Evolutionary conservation across 1,140 invertebrate species (phyloP).

Genomic region (Capitella teleta): DNA sequence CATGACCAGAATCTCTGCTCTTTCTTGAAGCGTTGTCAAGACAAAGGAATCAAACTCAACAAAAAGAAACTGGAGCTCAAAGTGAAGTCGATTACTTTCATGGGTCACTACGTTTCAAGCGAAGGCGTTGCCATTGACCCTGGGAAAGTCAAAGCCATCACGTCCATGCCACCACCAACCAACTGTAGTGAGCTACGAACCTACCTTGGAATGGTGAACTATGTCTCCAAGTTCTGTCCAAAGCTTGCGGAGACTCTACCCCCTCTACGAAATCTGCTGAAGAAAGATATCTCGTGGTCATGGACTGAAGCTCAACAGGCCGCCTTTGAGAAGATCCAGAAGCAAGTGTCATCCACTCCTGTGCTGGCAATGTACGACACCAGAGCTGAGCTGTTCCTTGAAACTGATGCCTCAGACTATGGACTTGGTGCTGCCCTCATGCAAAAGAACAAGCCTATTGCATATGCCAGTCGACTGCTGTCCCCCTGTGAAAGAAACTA

Average conservation of each 20-base stretch:
- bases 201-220: slow-evolving; percentile 27
- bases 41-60: slow-evolving; percentile 36
- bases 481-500: too few relatives aligned
- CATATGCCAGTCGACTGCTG: too few relatives aligned
- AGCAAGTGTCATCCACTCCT: too few relatives aligned
- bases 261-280: slow-evolving; percentile 5
- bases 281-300: slow-evolving; percentile 3
- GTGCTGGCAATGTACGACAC: too few relatives aligned
- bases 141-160: slow-evolving; percentile 23
- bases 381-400: too few relatives aligned
- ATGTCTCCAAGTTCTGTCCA: slow-evolving; percentile 27
- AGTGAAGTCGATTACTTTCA: not conserved
- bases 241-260: slow-evolving; percentile 20
- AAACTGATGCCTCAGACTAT: too few relatives aligned
- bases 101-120: slow-evolving; percentile 15
- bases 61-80: slow-evolving; percentile 21
- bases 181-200: slow-evolving; percentile 2
- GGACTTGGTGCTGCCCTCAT: too few relatives aligned
- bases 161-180: slow-evolving; percentile 15
- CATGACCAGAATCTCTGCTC: slow-evolving; percentile 26
- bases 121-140: slow-evolving; percentile 21
- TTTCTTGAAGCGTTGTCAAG: slow-evolving; percentile 27
- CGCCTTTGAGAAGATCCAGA: too few relatives aligned
- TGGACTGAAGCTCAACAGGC: slow-evolving; percentile 5
- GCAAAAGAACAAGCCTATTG: too few relatives aligned